Percentiles rank a stretch among this genome's conserved stretches.
Evolutionary conservation across 2,888 invertebrate species (phyloP).

Genomic region (Melolontha melolontha): DNA sequence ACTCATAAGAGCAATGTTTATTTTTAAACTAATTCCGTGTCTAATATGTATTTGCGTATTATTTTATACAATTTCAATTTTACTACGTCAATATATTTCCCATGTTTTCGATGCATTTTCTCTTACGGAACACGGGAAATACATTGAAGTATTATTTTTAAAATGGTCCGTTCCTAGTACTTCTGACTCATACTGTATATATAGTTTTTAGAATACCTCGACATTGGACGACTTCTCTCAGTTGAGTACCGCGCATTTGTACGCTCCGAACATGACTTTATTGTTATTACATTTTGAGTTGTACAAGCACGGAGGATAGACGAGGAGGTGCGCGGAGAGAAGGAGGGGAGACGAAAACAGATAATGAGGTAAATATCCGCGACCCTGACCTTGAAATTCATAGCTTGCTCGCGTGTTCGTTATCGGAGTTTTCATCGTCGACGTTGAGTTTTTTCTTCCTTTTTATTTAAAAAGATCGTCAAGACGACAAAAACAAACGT

Average conservation of each 20-base stretch:
- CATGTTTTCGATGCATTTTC: too few relatives aligned
- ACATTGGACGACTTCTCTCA: not conserved
- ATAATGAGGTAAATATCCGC: conserved; percentile 48
- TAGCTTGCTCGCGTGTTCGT: conserved; percentile 48
- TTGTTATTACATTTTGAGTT: conserved; percentile 14
- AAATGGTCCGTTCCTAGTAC: not conserved
- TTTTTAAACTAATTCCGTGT: too few relatives aligned
- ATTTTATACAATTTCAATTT: too few relatives aligned
- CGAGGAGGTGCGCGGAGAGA: not conserved
- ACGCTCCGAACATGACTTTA: conserved; percentile 21
- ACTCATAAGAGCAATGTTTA: too few relatives aligned
- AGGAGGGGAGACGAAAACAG: conserved; percentile 25
- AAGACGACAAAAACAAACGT: not conserved
- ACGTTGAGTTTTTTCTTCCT: not conserved
- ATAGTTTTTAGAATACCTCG: not conserved
- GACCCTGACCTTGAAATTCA: conserved; percentile 52
- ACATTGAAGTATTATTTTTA: too few relatives aligned
- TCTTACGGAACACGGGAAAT: too few relatives aligned
- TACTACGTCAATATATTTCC: too few relatives aligned
- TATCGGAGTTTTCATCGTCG: conserved; percentile 38
- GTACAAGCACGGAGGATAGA: conserved; percentile 9
- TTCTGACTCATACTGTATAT: conserved; percentile 7
- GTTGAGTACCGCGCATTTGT: conserved; percentile 2
- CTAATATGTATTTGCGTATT: too few relatives aligned
- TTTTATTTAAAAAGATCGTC: conserved; percentile 18